Base-by-base conservation (phyloP, 1,140 invertebrate genomes). In the Tetranychus cinnabarinus region DNA sequence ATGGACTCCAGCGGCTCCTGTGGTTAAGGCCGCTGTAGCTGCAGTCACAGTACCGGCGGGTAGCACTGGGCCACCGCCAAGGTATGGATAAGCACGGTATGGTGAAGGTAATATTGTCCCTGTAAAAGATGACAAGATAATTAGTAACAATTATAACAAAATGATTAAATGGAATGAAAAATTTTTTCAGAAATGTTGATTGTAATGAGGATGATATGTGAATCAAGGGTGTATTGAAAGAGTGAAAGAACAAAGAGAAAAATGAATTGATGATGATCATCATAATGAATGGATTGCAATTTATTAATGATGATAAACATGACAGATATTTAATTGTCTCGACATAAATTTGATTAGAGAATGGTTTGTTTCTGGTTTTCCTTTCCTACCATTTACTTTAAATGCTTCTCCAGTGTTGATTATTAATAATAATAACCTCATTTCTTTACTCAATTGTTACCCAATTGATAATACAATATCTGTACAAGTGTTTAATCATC, bases 31-130 rank as follows among this genome's bases (percentile, higher is more conserved):
- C n/a, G 63, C 58, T 13, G 52, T 59, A 12, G 66, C 63, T 35
- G 76, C 76, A 57, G 79, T 76, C 58, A 74, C 75, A 60, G 74
- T 72, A 5, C 73, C 68, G 64, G 78, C 72, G 4, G 78, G 74
- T 15, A 79, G 77, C 35, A 77, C 77, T 63, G 73, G 71, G 31
- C 71, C 15, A 39, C 52, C 68, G 52, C 70, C 73, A 10, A 70
- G 66, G 70, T 68, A 66, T 66, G 73, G 61, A 68, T 71, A 68
- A 63, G 73, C 56, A 67, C 74, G 67, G 70, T 71, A 70, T 3
- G 69, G 67, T 31, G 72, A 68, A 13, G 77, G 75, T 64, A 81
- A 72, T 69, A 80, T 77, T 55, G 75, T 77, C 67, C 78, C 78
- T 65, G 77, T 78, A 78, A 64, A 8, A 15, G 15, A 23, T 52